Conservation (phyloP, 1,140 invertebrate genomes). For the Magallana ariakensis region DNA sequence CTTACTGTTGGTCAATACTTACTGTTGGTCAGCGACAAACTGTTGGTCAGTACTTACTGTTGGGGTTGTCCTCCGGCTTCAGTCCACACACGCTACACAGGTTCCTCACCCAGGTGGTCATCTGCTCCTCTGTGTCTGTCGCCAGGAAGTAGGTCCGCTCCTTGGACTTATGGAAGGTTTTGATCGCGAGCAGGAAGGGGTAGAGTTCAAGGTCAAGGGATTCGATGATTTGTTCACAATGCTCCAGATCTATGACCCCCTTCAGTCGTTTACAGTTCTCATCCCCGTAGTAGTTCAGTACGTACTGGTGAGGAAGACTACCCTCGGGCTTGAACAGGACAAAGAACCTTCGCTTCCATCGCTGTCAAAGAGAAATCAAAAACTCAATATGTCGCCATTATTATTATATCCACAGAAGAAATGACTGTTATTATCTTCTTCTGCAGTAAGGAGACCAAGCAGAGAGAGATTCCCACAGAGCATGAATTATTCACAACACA, state of each 20-base stretch:
- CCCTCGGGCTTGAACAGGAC: constrained; percentile 90
- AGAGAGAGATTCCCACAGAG: neutral
- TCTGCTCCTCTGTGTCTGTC: constrained; percentile 92
- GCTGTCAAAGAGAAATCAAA: constrained; percentile 82
- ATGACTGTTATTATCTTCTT: neutral
- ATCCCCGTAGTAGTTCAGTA: constrained; percentile 95
- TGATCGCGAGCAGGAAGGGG: constrained; percentile 73
- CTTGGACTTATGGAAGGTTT: constrained; percentile 71
- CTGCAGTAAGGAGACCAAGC: neutral
- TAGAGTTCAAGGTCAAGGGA: constrained; percentile 74
- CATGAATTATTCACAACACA: constrained; percentile 19
- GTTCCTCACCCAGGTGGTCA: constrained; percentile 96
- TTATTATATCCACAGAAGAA: neutral
- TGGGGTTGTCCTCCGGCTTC: constrained; percentile 86
- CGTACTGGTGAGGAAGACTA: constrained; percentile 94
- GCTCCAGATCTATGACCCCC: constrained; percentile 94
- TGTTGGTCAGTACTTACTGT: neutral
- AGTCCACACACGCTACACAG: constrained; percentile 95
- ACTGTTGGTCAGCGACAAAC: too few relatives aligned
- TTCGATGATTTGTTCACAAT: constrained; percentile 93
- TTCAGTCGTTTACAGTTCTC: constrained; percentile 91
- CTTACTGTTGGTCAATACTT: too few relatives aligned
- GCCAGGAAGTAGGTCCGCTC: constrained; percentile 94
- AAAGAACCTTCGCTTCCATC: constrained; percentile 96
- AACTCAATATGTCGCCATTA: neutral